Percentiles rank a stretch among this genome's conserved stretches.
Evolutionary conservation across 2,113 vertebrate species (phyloP).

Genomic region (Microcebus griseorufus): DNA sequence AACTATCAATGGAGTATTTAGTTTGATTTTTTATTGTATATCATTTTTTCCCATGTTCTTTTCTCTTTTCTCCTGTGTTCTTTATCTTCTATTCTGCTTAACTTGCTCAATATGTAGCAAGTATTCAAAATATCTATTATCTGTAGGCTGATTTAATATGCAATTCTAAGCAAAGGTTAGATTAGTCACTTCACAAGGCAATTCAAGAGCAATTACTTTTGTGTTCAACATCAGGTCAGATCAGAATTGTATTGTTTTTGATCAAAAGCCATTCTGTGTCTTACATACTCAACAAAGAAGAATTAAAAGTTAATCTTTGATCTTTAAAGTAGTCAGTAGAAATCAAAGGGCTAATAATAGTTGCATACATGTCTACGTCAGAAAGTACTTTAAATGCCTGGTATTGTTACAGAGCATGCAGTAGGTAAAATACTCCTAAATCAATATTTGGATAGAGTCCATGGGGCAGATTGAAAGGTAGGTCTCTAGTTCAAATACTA

Average conservation of each 20-base stretch:
- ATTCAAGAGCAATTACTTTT: constrained; percentile 38
- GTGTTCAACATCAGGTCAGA: constrained; percentile 23
- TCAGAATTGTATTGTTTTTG: constrained; percentile 54
- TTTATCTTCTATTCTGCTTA: neutral
- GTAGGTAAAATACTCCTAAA: neutral
- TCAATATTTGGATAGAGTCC: neutral
- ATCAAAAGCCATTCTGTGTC: constrained; percentile 46
- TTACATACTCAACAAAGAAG: constrained; percentile 42
- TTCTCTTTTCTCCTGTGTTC: neutral
- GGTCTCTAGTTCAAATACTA: neutral
- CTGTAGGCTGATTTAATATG: neutral
- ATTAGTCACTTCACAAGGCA: constrained; percentile 22
- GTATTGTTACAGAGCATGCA: neutral
- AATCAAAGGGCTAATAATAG: constrained; percentile 33
- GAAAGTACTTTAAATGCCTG: neutral
- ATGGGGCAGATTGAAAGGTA: neutral
- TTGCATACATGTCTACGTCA: neutral
- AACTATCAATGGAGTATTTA: neutral
- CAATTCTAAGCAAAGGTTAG: constrained; percentile 24
- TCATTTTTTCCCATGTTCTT: neutral
- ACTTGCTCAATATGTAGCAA: neutral
- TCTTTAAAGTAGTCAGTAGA: constrained; percentile 8
- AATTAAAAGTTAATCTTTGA: constrained; percentile 46
- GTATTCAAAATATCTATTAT: constrained; percentile 30
- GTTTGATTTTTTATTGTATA: neutral